phyloP scores from a whole-genome alignment of 2,113 vertebrate species.

The Pseudopodoces humilis region DNA sequence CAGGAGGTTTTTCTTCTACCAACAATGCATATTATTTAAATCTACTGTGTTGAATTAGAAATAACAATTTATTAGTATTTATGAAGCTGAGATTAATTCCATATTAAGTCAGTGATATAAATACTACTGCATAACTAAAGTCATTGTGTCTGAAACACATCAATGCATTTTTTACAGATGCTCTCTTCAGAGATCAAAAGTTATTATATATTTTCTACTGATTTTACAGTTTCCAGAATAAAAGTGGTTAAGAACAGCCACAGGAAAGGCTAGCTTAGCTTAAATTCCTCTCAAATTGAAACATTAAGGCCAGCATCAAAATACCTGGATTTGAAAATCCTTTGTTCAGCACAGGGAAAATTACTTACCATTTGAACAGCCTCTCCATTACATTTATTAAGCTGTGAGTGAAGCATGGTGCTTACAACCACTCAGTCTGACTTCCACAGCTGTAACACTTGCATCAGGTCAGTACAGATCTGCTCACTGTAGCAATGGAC shows the following conservation, averaged over 20 bases:
- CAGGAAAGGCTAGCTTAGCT: not conserved
- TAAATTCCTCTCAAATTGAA: not conserved
- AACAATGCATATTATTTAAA: not conserved
- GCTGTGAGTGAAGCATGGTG: not conserved
- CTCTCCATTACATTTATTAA: conserved; percentile 7
- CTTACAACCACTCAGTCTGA: not conserved
- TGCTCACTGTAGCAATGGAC: not conserved
- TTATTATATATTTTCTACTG: not conserved
- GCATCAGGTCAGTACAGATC: not conserved
- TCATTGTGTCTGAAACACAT: not conserved
- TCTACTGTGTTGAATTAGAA: not conserved
- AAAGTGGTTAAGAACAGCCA: not conserved
- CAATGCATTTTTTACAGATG: not conserved
- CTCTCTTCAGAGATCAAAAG: not conserved
- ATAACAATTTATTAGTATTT: not conserved
- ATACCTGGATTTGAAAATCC: conserved; percentile 3
- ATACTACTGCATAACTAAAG: not conserved
- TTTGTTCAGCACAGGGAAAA: not conserved
- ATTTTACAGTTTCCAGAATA: not conserved
- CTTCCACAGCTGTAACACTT: not conserved
- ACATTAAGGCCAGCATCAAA: not conserved
- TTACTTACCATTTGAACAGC: not conserved
- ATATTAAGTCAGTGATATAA: not conserved
- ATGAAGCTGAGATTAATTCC: not conserved
- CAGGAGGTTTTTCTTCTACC: not conserved